Conservation (phyloP, 2,113 vertebrate species). For the Cheirogaleus medius region DNA sequence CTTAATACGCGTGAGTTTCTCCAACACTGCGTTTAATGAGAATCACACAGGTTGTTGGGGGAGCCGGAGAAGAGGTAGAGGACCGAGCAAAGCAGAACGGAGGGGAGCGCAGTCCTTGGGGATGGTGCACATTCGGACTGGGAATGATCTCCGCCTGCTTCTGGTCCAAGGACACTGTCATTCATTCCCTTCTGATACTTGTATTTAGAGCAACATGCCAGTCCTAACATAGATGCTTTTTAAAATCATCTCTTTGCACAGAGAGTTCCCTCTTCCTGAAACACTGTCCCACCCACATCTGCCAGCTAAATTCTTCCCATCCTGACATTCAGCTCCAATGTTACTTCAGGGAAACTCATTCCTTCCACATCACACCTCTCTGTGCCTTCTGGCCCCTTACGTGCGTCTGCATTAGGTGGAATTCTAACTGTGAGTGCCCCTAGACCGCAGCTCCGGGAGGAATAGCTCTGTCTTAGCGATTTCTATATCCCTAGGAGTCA, state of each 20-base stretch:
- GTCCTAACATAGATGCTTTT: neutral
- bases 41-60: neutral
- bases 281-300: too few relatives aligned
- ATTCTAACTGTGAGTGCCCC: neutral
- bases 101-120: accelerated
- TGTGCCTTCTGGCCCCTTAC: neutral
- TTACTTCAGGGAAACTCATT: neutral
- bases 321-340: neutral
- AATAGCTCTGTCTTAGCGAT: neutral
- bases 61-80: neutral
- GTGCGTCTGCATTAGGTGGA: accelerated
- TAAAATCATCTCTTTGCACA: neutral
- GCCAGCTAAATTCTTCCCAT: neutral
- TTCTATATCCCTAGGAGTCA: neutral
- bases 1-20: neutral
- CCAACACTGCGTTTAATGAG: neutral
- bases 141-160: too few relatives aligned
- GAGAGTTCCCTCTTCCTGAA: neutral
- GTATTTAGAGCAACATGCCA: neutral
- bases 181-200: neutral
- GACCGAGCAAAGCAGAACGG: neutral
- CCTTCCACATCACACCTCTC: accelerated
- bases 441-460: accelerated
- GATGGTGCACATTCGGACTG: accelerated
- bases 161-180: neutral